Evolutionary conservation across 2,888 invertebrate species (phyloP).

Genomic region (Syrista parreyssii): DNA sequence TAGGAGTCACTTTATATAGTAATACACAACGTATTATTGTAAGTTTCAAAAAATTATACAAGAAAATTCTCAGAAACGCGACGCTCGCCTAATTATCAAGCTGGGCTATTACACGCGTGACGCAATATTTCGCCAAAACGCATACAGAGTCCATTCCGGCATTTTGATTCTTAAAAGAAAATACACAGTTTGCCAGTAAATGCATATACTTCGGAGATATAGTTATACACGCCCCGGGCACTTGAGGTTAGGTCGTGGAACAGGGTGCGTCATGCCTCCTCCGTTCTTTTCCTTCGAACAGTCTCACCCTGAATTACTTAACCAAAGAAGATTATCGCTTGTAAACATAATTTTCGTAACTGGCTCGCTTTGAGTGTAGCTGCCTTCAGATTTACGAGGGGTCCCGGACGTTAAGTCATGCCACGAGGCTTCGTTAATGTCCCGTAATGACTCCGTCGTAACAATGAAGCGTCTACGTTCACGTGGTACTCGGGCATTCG

Average conservation of each 20-base stretch:
- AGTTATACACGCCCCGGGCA: too few species aligned
- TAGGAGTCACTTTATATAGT: too few species aligned
- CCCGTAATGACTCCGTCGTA: slow-evolving; percentile 6
- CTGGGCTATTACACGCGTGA: not conserved
- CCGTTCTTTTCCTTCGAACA: not conserved
- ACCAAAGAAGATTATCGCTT: not conserved
- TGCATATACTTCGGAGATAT: not conserved
- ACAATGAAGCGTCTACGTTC: slow-evolving; percentile 3
- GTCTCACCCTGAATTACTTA: not conserved
- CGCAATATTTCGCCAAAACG: not conserved
- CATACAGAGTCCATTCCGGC: not conserved
- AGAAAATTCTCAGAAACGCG: too few species aligned
- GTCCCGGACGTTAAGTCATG: slow-evolving; percentile 1
- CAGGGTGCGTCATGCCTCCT: not conserved
- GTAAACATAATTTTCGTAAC: slow-evolving; percentile 2
- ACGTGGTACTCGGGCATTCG: not conserved
- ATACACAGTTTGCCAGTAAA: not conserved
- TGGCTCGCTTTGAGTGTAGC: not conserved
- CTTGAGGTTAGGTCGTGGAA: not conserved
- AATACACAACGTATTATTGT: too few species aligned
- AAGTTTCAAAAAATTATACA: too few species aligned
- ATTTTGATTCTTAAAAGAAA: not conserved
- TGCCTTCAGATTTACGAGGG: slow-evolving; percentile 4
- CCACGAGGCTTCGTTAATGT: slow-evolving; percentile 6
- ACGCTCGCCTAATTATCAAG: too few species aligned